Evolutionary conservation across 2,113 vertebrate species (phyloP), one percentile per base, ranked within the genome.

Genomic region (Dipodomys stephensi): DNA sequence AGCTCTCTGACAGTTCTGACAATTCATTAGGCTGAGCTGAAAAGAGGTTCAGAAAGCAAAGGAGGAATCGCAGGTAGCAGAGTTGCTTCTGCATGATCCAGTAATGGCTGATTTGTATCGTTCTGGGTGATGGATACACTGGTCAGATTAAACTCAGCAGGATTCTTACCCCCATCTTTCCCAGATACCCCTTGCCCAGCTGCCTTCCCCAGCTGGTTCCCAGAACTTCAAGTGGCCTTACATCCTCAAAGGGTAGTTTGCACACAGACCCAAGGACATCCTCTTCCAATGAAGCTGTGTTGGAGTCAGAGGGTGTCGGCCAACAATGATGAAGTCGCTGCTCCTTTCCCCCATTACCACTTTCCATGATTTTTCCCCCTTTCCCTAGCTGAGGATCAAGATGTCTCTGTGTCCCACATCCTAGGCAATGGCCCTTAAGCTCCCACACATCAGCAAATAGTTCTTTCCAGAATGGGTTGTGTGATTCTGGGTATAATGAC

Each of bases 1-100:
- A 97, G 97, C 98, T 97, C 97, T 97, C 97, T 98, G 98, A 98
- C 98, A 98, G 98, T 98, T 98, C 98, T 98, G 98, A 98, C 98
- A 98, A 98, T 98, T 98, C 98, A 98, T 98, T 98, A 98, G 98
- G 97, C 97, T 98, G 96, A 97, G 97, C 98, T 98, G 98, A 98
- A 98, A 98, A 98, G 97, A 98, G 98, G 97, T 98, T 98, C 98
- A 97, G 98, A 98, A 98, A 98, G 98, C 97, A 97, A 97, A 97
- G 98, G 93, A 97, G 97, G 96, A 98, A 98, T 98, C 98, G 91
- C 97, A 98, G 98, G 98, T 98, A 98, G 97, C 95, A 97, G 95
- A 98, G 98, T 97, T 93, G 95, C 97, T 97, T 98, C 98, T 98
- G 98, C 98, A 97, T 96, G 98, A 98, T 97, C 97, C 98, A 98